A percentile compares a stretch with the other conserved stretches of the same genome.
These are phyloP conservation scores for Diadophis punctatus DNA, from an alignment of 2,113 vertebrate genomes.

Conservation along the genomic window DNA sequence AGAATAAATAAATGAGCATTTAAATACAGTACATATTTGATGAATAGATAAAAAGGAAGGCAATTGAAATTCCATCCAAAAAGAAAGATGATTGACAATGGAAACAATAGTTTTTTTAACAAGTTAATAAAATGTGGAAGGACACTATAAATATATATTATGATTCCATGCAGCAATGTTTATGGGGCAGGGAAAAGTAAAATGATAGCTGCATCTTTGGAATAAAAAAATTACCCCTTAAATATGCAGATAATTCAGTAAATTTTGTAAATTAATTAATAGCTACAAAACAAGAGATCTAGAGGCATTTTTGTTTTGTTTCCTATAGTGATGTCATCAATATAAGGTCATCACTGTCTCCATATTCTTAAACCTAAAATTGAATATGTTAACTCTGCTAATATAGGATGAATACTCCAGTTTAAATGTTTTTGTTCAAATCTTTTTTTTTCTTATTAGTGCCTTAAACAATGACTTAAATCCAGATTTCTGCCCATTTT, in stretches of 20 bases:
- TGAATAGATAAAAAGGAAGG: not conserved
- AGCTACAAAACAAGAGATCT: not conserved
- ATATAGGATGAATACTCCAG: not conserved
- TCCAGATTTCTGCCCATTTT: not conserved
- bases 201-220: no score
- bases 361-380: not conserved
- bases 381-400: not conserved
- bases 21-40: not conserved
- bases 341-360: not conserved
- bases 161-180: not conserved
- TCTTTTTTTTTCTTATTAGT: no score
- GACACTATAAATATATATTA: not conserved
- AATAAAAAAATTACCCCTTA: no score
- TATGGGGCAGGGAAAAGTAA: not conserved
- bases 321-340: not conserved
- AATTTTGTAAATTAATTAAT: not conserved
- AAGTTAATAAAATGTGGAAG: not conserved
- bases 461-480: not conserved
- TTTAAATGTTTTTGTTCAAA: no score
- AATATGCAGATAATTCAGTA: no score
- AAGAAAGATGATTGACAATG: not conserved
- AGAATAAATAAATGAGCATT: not conserved
- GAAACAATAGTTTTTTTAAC: not conserved
- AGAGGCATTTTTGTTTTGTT: not conserved
- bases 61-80: not conserved